Evolutionary conservation across 2,113 vertebrate genomes (phyloP).

Genomic region (Rousettus leschenaultii): DNA sequence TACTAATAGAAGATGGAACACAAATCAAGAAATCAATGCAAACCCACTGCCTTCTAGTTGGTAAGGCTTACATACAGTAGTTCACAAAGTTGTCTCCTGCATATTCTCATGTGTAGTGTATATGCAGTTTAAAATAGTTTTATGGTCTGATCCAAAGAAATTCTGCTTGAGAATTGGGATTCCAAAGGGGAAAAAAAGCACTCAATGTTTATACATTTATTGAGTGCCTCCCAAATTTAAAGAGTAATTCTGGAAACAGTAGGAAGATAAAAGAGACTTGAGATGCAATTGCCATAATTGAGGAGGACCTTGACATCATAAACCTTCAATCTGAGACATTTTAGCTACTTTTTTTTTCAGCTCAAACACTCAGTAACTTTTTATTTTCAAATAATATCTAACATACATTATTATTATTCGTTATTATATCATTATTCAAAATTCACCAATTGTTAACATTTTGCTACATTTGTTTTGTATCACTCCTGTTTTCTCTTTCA

Average conservation of each 20-base stretch:
- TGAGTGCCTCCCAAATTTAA: not conserved
- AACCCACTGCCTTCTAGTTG: not conserved
- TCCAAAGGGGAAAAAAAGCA: not conserved
- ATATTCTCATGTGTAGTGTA: not conserved
- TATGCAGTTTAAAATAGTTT: not conserved
- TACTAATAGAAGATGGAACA: not conserved
- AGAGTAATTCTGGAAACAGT: not conserved
- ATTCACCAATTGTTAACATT: not conserved
- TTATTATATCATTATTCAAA: not conserved
- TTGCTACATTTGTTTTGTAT: not conserved
- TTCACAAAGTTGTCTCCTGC: not conserved
- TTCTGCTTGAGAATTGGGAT: not conserved
- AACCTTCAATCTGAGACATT: not conserved
- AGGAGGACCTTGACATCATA: not conserved
- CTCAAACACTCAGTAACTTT: not conserved
- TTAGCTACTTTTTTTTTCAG: not conserved
- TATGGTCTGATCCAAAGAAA: not conserved
- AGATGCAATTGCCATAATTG: not conserved
- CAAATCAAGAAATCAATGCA: not conserved
- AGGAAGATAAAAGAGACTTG: not conserved
- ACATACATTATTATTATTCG: no score
- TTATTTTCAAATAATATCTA: not conserved
- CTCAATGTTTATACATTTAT: not conserved
- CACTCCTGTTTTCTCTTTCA: not conserved
- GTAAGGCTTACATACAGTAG: not conserved